Percentiles rank a stretch among this genome's conserved stretches.
Conservation (phyloP, 2,797 vertebrate species). For the Babyrousa celebensis region DNA sequence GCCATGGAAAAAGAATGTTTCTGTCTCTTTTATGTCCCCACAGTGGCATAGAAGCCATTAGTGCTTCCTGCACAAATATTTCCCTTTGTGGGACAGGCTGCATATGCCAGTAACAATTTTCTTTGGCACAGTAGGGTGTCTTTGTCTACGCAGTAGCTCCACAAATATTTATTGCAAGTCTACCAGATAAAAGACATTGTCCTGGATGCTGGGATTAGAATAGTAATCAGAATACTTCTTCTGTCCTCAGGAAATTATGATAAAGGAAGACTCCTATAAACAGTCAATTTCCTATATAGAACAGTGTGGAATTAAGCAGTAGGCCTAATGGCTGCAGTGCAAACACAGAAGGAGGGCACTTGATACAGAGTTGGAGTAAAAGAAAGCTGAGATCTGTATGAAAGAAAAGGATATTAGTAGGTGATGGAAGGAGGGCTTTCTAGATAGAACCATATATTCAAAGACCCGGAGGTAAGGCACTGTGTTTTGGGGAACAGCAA, state of each 20-base stretch:
- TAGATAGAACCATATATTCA: background rate
- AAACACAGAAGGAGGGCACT: background rate
- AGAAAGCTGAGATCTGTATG: background rate
- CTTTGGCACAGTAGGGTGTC: background rate
- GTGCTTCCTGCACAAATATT: background rate
- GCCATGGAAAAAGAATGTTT: background rate
- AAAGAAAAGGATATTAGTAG: background rate
- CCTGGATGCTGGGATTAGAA: constrained; percentile 38
- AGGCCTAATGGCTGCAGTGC: background rate
- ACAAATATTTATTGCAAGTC: constrained; percentile 29
- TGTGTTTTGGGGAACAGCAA: background rate
- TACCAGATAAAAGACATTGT: background rate
- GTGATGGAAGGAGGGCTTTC: background rate
- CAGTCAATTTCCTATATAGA: background rate
- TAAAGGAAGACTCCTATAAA: background rate
- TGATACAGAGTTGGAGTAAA: background rate
- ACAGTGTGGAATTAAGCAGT: background rate
- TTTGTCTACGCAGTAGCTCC: background rate
- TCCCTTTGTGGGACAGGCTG: background rate
- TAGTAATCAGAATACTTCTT: constrained; percentile 10
- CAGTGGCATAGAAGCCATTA: background rate
- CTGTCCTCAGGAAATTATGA: background rate
- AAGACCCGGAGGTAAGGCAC: background rate
- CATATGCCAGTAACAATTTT: background rate
- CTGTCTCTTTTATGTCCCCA: background rate